Conservation (phyloP, 2,113 vertebrate species). For the Speoplatyrhinus poulsoni region DNA sequence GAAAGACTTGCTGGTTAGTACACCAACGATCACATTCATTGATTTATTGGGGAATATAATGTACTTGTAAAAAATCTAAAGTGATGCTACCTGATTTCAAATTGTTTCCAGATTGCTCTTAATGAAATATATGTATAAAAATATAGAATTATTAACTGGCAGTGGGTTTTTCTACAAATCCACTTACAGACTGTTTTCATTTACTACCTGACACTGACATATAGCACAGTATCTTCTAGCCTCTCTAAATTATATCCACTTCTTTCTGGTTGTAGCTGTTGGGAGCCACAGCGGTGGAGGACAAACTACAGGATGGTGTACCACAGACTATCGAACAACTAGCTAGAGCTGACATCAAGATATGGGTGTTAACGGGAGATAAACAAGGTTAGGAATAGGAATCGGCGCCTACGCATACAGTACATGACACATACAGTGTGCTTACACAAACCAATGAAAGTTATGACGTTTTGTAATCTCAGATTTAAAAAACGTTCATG, state of each 20-base stretch:
- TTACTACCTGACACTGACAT: no score
- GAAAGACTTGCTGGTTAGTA: constrained; percentile 83
- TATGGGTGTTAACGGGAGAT: constrained; percentile 95
- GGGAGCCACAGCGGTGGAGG: constrained; percentile 91
- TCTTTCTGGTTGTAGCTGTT: constrained; percentile 75
- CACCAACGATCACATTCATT: not conserved
- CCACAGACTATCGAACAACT: constrained; percentile 90
- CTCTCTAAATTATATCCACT: not conserved
- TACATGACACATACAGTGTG: no score
- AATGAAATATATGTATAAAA: no score
- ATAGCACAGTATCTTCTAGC: no score
- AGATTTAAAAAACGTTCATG: no score
- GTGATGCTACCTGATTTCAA: not conserved
- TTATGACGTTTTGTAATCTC: no score
- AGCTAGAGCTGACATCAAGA: constrained; percentile 89
- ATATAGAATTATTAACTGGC: no score
- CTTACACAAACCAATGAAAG: no score
- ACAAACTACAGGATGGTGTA: constrained; percentile 93
- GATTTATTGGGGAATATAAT: not conserved
- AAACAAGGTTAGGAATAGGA: constrained; percentile 84
- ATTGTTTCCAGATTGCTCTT: no score
- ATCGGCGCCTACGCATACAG: no score
- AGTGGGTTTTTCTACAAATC: no score
- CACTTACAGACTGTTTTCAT: no score
- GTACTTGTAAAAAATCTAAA: not conserved